Evolutionary conservation across 2,113 vertebrate genomes (phyloP), one percentile per base, ranked within the genome.

Genomic region (Hyperopisus bebe): DNA sequence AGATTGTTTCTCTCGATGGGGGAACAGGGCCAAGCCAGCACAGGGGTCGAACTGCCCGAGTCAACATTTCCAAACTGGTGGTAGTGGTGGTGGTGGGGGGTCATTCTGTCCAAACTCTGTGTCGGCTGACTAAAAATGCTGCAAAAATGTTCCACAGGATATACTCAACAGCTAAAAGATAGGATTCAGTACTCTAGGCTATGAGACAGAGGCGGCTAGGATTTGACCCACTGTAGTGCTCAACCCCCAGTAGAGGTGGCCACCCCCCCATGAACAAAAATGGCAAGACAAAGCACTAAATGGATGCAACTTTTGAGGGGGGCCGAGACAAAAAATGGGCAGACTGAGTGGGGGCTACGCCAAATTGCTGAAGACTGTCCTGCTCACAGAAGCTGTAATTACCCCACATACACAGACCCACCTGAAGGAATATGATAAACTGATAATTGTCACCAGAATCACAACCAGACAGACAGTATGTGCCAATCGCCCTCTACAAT

Each of bases 101-200:
- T 47, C 44, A 77, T 91, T 24, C 88, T 86, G 35, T 70, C 90
- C 82, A 86, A 88, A 92, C 91, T 90, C 50, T 88, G 48, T 88
- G 11, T 74, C 90, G 91, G 83, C 90, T 92, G 58, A 94, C 92
- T 93, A 93, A 91, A 94, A 93, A 93, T 93, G 55, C 91, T 82
- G n/a, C 92, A 90, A 87, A 55, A 90, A 91, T 93, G 89, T 92
- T 92, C 91, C 91, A 92, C 82, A 92, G 31, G 62, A 85, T 90
- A 35, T n/a, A 51, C 62, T 88, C 66, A 89, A 91, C 87, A 91
- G 70, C 87, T 88, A 89, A 88, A 11, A 82, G 70, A 88, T 82
- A 74, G 48, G 13, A 47, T 53, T 21, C 82, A 55, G 82, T 51
- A 87, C 90, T 90, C 90, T 35, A 5, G 44, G 82, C 87, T 90